phyloP scores from a whole-genome alignment of 2,797 vertebrate species.

The Sebastes umbrosus region DNA sequence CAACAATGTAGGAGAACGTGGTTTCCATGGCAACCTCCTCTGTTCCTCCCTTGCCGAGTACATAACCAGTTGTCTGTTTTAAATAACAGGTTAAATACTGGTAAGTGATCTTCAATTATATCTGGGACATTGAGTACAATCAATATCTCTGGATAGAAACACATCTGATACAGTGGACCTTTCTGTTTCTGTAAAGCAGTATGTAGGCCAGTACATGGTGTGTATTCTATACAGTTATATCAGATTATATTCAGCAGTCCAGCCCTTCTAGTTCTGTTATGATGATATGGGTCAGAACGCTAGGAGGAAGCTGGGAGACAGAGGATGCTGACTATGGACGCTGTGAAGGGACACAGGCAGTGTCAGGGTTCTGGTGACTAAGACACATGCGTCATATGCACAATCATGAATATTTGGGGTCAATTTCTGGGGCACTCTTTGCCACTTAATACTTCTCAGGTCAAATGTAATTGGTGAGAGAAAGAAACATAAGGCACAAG shows the following conservation, averaged over 20 bases:
- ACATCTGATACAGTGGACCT: conserved; percentile 34
- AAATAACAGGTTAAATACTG: conserved; percentile 46
- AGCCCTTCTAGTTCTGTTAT: conserved; percentile 47
- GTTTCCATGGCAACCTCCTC: conserved; percentile 72
- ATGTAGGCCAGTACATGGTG: conserved; percentile 34
- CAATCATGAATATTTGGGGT: conserved; percentile 62
- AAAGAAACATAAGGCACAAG: conserved; percentile 88
- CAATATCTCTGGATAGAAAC: conserved; percentile 48
- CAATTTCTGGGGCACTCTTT: conserved; percentile 54
- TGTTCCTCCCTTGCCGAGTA: conserved; percentile 45
- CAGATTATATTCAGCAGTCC: conserved; percentile 23
- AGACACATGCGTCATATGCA: conserved; percentile 66
- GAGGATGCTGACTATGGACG: conserved; percentile 60
- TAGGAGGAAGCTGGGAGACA: conserved; percentile 33
- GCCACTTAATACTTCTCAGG: conserved; percentile 57
- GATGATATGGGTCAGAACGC: conserved; percentile 39
- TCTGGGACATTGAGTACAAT: conserved; percentile 40
- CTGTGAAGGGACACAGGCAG: conserved; percentile 61
- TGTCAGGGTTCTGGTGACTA: conserved; percentile 56
- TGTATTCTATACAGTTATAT: conserved; percentile 46
- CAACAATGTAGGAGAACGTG: conserved; percentile 70
- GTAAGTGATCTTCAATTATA: conserved; percentile 38
- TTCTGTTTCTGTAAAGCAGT: conserved; percentile 31
- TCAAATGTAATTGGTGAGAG: conserved; percentile 79
- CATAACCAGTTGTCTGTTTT: conserved; percentile 33